Conservation (phyloP, 2,113 vertebrate genomes). For the Odocoileus virginianus region DNA sequence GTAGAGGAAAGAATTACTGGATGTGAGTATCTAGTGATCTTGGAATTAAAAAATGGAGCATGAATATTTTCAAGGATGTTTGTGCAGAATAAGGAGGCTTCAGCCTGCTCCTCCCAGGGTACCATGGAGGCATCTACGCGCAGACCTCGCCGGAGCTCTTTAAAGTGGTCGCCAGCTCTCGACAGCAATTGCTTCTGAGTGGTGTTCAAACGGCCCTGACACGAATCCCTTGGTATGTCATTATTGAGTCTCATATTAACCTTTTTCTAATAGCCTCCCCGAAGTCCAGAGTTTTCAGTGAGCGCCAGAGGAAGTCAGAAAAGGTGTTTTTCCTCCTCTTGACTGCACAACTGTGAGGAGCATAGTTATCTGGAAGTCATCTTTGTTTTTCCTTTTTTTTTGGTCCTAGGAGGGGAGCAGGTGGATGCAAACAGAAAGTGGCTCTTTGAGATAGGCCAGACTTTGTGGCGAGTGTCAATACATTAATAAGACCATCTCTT, state of each 20-base stretch:
- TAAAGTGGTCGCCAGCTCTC: conserved; percentile 33
- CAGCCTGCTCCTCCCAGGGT: neutral
- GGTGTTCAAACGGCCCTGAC: conserved; percentile 50
- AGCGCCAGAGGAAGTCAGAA: conserved; percentile 6
- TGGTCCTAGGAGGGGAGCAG: neutral
- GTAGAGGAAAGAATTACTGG: neutral
- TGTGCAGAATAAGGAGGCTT: neutral
- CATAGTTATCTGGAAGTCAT: neutral
- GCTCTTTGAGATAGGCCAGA: neutral
- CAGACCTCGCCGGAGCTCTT: neutral
- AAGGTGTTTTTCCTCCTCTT: neutral
- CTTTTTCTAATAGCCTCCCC: conserved; percentile 64
- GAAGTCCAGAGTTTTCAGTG: conserved; percentile 47
- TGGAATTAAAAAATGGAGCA: neutral
- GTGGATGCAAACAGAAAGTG: neutral
- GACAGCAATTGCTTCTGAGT: conserved; percentile 42
- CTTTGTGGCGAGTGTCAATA: neutral
- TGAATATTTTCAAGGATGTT: neutral
- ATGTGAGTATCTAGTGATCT: neutral
- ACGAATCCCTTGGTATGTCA: conserved; percentile 46
- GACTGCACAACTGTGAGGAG: neutral
- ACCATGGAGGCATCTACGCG: neutral
- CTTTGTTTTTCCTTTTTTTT: conserved; percentile 14
- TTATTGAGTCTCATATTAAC: conserved; percentile 64
- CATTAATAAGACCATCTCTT: neutral